phyloP scores from a whole-genome alignment of 2,888 invertebrate genomes.

The Lithophane semibrunnea region DNA sequence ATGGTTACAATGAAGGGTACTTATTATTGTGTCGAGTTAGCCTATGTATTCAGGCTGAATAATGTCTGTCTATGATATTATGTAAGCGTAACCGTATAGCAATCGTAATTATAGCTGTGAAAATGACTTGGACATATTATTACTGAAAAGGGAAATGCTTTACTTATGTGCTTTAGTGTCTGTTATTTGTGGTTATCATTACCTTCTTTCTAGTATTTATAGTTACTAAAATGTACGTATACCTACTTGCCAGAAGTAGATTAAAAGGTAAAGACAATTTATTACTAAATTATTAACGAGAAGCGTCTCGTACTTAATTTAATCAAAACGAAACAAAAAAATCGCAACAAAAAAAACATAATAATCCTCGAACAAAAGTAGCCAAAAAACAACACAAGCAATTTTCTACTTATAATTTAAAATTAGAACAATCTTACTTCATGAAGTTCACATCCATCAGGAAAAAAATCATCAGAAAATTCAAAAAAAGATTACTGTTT shows the following conservation, averaged over 20 bases:
- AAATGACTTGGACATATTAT: neutral
- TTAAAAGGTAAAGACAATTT: neutral
- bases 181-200: neutral
- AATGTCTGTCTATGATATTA: conserved; percentile 10
- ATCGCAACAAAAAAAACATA: neutral
- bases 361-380: neutral
- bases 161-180: neutral
- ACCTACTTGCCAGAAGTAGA: neutral
- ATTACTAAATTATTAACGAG: neutral
- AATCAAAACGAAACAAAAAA: neutral
- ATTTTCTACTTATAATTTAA: neutral
- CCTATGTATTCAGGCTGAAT: conserved; percentile 25
- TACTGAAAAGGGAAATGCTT: neutral
- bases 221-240: neutral
- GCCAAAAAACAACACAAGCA: neutral
- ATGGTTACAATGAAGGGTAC: conserved; percentile 27
- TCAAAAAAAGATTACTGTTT: conserved; percentile 3
- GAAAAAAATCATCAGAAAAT: conserved; percentile 15
- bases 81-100: conserved; percentile 2
- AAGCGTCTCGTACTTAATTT: neutral
- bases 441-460: neutral
- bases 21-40: conserved; percentile 54
- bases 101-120: conserved; percentile 12
- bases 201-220: neutral
- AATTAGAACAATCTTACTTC: conserved; percentile 5